Conservation (phyloP, 2,888 invertebrate genomes). For the Erebia epiphron region DNA sequence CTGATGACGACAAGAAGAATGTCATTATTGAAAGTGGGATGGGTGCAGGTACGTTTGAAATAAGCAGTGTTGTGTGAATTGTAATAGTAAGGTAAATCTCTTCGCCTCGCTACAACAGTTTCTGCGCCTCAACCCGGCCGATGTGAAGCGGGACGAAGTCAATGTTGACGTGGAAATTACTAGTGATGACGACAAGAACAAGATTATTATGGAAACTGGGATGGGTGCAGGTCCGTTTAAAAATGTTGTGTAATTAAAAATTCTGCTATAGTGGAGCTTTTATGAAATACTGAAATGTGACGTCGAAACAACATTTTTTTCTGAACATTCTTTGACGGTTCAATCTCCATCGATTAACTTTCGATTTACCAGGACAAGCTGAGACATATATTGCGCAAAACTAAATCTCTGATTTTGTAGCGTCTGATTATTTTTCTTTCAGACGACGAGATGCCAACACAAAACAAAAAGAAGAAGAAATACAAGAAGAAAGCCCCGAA, state of each 20-base stretch:
- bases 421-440: conserved; percentile 23
- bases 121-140: conserved; percentile 62
- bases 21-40: conserved; percentile 36
- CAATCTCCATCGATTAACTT: too few relatives aligned
- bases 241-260: too few relatives aligned
- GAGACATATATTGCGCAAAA: too few relatives aligned
- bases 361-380: too few relatives aligned
- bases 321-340: too few relatives aligned
- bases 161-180: conserved; percentile 51
- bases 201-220: conserved; percentile 48
- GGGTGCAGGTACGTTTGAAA: conserved; percentile 41
- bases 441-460: conserved; percentile 61
- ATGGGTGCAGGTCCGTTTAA: conserved; percentile 54
- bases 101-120: conserved; percentile 75
- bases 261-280: too few relatives aligned
- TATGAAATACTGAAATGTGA: too few relatives aligned
- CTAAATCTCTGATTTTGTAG: background rate
- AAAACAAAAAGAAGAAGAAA: conserved; percentile 88
- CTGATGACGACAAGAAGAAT: conserved; percentile 51
- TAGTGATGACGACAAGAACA: conserved; percentile 49
- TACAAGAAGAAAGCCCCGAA: conserved; percentile 91
- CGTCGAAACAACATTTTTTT: too few relatives aligned
- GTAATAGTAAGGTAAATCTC: conserved; percentile 37
- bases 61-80: background rate
- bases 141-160: conserved; percentile 48